phyloP scores from a whole-genome alignment of 2,888 invertebrate genomes.

The Agrypnus murinus region DNA sequence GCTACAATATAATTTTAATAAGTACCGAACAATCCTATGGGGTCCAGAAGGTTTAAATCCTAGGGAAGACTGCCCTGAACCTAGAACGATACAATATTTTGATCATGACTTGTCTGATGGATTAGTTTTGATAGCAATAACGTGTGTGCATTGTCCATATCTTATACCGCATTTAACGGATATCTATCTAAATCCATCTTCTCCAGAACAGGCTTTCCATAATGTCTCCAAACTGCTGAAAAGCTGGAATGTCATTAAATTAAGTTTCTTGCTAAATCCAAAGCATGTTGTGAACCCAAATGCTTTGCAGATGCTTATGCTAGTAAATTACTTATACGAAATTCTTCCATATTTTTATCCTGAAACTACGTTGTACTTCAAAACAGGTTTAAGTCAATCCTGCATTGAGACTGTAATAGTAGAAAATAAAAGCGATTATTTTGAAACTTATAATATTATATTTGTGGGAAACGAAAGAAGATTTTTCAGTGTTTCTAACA shows the following conservation, averaged over 20 bases:
- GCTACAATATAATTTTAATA: slow-evolving; percentile 68
- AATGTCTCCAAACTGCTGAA: slow-evolving; percentile 75
- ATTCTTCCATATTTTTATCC: slow-evolving; percentile 74
- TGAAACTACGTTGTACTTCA: slow-evolving; percentile 70
- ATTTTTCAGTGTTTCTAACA: slow-evolving; percentile 54
- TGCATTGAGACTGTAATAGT: slow-evolving; percentile 70
- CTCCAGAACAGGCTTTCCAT: slow-evolving; percentile 72
- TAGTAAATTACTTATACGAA: slow-evolving; percentile 73
- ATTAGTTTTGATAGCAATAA: slow-evolving; percentile 74
- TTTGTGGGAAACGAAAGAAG: slow-evolving; percentile 62
- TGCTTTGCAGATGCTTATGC: slow-evolving; percentile 75
- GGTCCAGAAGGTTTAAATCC: slow-evolving; percentile 70
- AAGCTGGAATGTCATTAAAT: slow-evolving; percentile 73
- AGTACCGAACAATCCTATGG: slow-evolving; percentile 69
- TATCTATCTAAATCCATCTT: slow-evolving; percentile 70
- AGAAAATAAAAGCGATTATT: slow-evolving; percentile 63
- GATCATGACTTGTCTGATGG: slow-evolving; percentile 74
- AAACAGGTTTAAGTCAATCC: slow-evolving; percentile 71
- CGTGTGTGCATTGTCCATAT: slow-evolving; percentile 77
- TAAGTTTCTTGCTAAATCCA: slow-evolving; percentile 75
- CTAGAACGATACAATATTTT: slow-evolving; percentile 69
- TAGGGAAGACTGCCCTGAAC: slow-evolving; percentile 63
- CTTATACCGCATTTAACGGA: slow-evolving; percentile 70
- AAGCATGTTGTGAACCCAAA: slow-evolving; percentile 74
- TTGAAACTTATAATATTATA: slow-evolving; percentile 60